Conservation (phyloP, 2,113 vertebrate species). For the Hemichromis elongatus region DNA sequence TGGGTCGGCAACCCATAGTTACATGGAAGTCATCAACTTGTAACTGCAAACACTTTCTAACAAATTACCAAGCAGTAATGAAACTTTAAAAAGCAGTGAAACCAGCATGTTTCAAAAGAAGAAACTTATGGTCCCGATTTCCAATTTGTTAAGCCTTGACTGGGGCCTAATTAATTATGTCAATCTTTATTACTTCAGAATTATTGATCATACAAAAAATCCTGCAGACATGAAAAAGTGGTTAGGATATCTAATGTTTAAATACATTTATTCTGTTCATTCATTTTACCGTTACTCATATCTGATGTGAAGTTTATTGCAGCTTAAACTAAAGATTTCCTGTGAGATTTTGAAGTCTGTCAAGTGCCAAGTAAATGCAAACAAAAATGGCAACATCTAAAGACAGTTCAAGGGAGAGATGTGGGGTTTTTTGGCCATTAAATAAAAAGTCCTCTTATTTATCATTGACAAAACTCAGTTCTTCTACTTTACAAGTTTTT, state of each 20-base stretch:
- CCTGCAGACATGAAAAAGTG: neutral
- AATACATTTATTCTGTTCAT: neutral
- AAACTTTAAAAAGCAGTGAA: neutral
- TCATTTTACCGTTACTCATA: neutral
- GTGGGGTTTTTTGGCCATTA: neutral
- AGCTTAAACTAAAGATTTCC: neutral
- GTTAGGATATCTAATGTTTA: neutral
- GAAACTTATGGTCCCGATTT: neutral
- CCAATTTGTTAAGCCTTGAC: neutral
- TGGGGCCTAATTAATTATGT: neutral
- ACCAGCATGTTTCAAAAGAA: neutral
- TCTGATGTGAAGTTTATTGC: neutral
- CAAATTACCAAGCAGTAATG: neutral
- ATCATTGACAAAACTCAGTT: constrained; percentile 68
- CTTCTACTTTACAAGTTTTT: constrained; percentile 70
- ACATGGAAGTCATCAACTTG: neutral
- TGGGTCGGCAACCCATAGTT: neutral
- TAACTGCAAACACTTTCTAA: neutral
- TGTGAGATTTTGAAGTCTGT: neutral
- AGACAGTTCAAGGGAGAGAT: neutral
- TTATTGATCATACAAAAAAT: neutral
- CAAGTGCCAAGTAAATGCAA: neutral
- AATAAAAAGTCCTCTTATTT: neutral
- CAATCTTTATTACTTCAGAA: neutral
- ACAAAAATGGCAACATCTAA: neutral